Conservation (phyloP, 2,888 invertebrate genomes). For the Lithophane semibrunnea region DNA sequence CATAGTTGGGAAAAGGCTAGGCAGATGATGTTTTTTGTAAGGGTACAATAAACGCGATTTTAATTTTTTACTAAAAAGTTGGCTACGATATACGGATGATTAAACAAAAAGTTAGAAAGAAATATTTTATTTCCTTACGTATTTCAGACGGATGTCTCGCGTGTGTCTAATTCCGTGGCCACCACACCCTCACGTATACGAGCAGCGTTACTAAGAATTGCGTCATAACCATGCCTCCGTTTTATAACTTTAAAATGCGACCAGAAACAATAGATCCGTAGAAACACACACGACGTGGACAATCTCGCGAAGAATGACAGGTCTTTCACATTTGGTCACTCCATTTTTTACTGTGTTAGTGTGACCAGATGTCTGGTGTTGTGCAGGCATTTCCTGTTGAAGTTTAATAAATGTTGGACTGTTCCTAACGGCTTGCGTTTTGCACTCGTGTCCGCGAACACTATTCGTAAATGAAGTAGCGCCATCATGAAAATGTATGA, state of each 20-base stretch:
- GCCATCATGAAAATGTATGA: conserved; percentile 25
- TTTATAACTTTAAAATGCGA: conserved; percentile 55
- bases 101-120: conserved; percentile 22
- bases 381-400: conserved; percentile 46
- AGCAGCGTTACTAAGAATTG: conserved; percentile 59
- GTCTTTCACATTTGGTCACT: conserved; percentile 37
- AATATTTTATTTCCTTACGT: conserved; percentile 32
- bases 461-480: conserved; percentile 15
- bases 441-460: background rate
- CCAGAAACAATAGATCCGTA: conserved; percentile 42
- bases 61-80: conserved; percentile 1
- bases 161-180: conserved; percentile 72
- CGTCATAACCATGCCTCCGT: conserved; percentile 83
- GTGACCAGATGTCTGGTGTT: conserved; percentile 56
- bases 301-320: conserved; percentile 20
- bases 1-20: too few relatives aligned
- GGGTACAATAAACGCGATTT: conserved; percentile 18
- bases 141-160: conserved; percentile 54
- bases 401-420: conserved; percentile 1
- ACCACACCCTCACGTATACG: conserved; percentile 76
- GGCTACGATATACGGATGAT: conserved; percentile 17
- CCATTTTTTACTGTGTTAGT: conserved; percentile 33
- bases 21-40: background rate
- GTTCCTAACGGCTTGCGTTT: background rate
- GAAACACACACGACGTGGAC: conserved; percentile 1